Conservation (phyloP, 1,140 invertebrate species). For the Drosophila repletoides region DNA sequence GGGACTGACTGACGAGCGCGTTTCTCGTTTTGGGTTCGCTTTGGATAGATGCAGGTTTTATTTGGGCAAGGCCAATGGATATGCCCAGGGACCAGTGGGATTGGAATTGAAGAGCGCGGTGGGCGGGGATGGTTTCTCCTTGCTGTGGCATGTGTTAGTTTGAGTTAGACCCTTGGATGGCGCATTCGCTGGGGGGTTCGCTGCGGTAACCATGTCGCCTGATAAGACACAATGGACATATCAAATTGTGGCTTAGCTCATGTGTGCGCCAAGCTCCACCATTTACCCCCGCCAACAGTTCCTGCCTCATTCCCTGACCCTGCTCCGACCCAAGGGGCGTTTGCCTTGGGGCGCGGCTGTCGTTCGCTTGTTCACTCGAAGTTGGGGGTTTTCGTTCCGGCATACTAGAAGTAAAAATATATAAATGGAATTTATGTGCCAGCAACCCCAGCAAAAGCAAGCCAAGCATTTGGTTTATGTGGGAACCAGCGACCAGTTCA, state of each 20-base stretch:
- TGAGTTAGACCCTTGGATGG: conserved; percentile 62
- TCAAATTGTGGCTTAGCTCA: conserved; percentile 78
- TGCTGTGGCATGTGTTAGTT: conserved; percentile 59
- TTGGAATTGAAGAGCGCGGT: not conserved
- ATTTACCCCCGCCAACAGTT: not conserved
- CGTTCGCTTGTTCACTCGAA: conserved; percentile 18
- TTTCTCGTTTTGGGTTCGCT: conserved; percentile 49
- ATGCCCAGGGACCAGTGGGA: conserved; percentile 47
- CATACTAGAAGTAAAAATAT: conserved; percentile 54
- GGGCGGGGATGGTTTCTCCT: not conserved
- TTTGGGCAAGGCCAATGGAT: conserved; percentile 78
- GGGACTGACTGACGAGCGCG: conserved; percentile 66
- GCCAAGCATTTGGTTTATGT: conserved; percentile 45
- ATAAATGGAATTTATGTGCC: conserved; percentile 77
- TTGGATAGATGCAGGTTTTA: conserved; percentile 45
- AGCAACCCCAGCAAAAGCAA: conserved; percentile 5
- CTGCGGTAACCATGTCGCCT: conserved; percentile 79
- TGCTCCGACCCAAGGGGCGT: conserved; percentile 33
- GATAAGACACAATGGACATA: conserved; percentile 81
- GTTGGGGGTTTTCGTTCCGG: conserved; percentile 37
- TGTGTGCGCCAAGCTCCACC: conserved; percentile 18
- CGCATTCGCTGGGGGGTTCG: conserved; percentile 67
- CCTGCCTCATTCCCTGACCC: not conserved
- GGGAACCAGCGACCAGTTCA: conserved; percentile 39
- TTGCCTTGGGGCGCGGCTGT: conserved; percentile 48